phyloP scores from a whole-genome alignment of 1,140 invertebrate species.

The Atta cephalotes region DNA sequence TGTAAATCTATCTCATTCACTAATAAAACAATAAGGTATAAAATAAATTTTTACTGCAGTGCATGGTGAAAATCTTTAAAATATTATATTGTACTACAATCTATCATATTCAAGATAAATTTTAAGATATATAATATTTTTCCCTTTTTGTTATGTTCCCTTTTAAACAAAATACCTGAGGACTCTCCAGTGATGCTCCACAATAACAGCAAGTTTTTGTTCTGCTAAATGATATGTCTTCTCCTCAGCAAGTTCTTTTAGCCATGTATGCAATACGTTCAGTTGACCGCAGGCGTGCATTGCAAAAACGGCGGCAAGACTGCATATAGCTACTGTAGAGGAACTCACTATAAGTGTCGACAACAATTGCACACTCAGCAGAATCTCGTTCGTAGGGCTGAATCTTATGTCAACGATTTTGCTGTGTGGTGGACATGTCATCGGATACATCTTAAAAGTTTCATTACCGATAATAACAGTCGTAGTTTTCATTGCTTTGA shows the following conservation, averaged over 20 bases:
- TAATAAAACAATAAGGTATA: too few species aligned
- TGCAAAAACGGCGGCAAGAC: constrained; percentile 59
- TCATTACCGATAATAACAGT: constrained; percentile 54
- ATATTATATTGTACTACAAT: too few species aligned
- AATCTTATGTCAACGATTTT: constrained; percentile 60
- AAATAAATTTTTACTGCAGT: too few species aligned
- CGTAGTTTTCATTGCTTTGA: neutral
- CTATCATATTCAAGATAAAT: too few species aligned
- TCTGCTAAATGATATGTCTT: neutral
- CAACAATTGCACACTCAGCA: constrained; percentile 57
- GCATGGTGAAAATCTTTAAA: too few species aligned
- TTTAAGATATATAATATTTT: too few species aligned
- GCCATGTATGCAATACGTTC: constrained; percentile 44
- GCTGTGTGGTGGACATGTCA: constrained; percentile 58
- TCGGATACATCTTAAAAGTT: constrained; percentile 52
- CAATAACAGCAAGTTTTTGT: constrained; percentile 35
- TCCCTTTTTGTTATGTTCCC: too few species aligned
- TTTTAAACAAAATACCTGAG: constrained; percentile 58
- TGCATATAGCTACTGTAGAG: constrained; percentile 53
- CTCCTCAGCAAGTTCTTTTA: constrained; percentile 35
- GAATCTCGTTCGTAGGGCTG: constrained; percentile 69
- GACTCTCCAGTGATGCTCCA: constrained; percentile 64
- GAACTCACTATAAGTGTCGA: constrained; percentile 14
- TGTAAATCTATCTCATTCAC: too few species aligned
- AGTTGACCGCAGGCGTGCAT: constrained; percentile 61